Conservation (phyloP, 2,113 vertebrate genomes). For the Eurystomus gularis region DNA sequence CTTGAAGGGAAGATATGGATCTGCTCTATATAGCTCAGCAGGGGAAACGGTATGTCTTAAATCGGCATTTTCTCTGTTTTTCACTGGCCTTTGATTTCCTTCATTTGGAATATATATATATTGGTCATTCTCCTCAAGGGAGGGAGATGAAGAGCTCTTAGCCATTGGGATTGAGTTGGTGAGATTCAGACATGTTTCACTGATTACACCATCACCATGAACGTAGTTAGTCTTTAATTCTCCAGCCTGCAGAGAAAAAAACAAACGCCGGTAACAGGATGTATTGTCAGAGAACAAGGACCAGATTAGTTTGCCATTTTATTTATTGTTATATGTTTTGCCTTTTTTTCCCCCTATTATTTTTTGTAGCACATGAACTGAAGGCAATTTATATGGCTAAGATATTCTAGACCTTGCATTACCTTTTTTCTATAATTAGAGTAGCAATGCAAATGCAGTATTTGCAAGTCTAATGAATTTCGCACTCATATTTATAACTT, state of each 20-base stretch:
- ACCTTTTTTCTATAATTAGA: background rate
- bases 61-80: background rate
- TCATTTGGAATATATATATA: background rate
- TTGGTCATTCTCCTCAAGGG: conserved; percentile 6
- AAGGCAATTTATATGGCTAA: background rate
- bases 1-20: conserved; percentile 62
- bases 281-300: background rate
- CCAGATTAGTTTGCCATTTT: background rate
- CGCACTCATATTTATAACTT: background rate
- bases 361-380: background rate
- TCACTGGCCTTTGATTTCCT: background rate
- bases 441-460: background rate
- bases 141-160: conserved; percentile 1
- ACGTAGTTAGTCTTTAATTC: conserved; percentile 63
- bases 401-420: background rate
- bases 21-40: conserved; percentile 26
- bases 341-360: background rate
- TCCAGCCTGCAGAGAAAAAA: conserved; percentile 68
- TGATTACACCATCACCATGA: conserved; percentile 61
- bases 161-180: background rate
- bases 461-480: background rate
- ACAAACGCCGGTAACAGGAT: background rate
- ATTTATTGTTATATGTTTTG: background rate
- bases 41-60: conserved; percentile 25
- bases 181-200: conserved; percentile 64